Conservation (phyloP, 2,888 invertebrate genomes). For the Tachina grossa region DNA sequence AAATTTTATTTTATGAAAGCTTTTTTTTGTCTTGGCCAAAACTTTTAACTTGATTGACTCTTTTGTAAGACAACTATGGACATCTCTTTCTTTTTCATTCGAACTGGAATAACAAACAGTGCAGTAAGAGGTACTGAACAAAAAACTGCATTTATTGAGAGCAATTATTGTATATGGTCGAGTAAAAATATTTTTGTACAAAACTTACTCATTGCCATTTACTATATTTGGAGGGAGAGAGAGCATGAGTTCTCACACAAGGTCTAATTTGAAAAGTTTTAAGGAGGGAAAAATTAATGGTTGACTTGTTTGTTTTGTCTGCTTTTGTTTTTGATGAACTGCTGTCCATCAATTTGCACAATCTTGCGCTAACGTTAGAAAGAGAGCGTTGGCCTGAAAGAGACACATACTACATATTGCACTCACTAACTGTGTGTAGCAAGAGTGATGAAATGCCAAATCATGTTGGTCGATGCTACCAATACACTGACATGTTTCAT, state of each 20-base stretch:
- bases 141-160: background rate
- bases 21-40: conserved; percentile 4
- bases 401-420: conserved; percentile 59
- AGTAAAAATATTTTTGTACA: background rate
- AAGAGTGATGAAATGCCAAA: conserved; percentile 71
- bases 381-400: conserved; percentile 49
- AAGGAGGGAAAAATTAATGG: conserved; percentile 48
- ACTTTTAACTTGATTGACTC: background rate
- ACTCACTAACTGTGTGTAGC: conserved; percentile 30
- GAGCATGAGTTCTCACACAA: conserved; percentile 17
- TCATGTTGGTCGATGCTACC: conserved; percentile 58
- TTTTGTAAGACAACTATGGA: background rate
- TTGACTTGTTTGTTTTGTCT: conserved; percentile 57
- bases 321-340: conserved; percentile 78
- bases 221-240: background rate
- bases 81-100: conserved; percentile 45
- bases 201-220: background rate
- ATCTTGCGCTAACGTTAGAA: conserved; percentile 37
- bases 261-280: background rate
- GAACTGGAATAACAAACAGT: background rate
- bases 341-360: conserved; percentile 79
- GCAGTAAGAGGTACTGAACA: background rate
- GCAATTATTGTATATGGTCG: background rate
- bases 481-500: conserved; percentile 49
- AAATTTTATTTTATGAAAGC: conserved; percentile 31